Evolutionary conservation across 2,888 invertebrate genomes (phyloP).

Genomic region (Aphodius granarius): DNA sequence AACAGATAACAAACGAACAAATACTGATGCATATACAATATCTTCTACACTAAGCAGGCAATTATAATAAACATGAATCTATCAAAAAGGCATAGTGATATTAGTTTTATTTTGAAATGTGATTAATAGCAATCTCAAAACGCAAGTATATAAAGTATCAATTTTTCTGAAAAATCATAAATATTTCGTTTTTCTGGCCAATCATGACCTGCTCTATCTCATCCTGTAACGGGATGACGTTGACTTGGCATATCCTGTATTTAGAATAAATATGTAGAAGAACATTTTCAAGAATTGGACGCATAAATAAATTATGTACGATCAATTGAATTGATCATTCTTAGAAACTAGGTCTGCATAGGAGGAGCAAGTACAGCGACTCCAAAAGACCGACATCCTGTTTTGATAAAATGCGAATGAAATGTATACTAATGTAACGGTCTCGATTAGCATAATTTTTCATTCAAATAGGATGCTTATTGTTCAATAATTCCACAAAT

Average conservation of each 20-base stretch:
- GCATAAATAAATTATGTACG: slow-evolving; percentile 4
- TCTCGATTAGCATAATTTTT: background rate
- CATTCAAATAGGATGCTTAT: background rate
- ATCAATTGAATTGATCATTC: background rate
- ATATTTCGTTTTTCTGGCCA: no score
- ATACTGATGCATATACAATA: no score
- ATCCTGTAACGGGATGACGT: no score
- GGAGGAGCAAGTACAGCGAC: background rate
- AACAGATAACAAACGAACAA: background rate
- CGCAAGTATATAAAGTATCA: no score
- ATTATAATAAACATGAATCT: no score
- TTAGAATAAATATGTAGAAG: background rate
- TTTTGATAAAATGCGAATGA: background rate
- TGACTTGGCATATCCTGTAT: no score
- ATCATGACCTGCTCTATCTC: no score
- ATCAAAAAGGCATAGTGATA: no score
- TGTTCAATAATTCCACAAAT: background rate
- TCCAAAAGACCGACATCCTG: slow-evolving; percentile 1
- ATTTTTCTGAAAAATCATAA: no score
- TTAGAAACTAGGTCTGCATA: background rate
- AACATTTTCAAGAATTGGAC: background rate
- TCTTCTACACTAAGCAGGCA: no score
- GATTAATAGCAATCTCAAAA: no score
- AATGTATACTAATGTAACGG: background rate
- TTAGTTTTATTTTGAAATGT: no score